Evolutionary conservation across 1,140 invertebrate species (phyloP).

Genomic region (Drosophila obscura): DNA sequence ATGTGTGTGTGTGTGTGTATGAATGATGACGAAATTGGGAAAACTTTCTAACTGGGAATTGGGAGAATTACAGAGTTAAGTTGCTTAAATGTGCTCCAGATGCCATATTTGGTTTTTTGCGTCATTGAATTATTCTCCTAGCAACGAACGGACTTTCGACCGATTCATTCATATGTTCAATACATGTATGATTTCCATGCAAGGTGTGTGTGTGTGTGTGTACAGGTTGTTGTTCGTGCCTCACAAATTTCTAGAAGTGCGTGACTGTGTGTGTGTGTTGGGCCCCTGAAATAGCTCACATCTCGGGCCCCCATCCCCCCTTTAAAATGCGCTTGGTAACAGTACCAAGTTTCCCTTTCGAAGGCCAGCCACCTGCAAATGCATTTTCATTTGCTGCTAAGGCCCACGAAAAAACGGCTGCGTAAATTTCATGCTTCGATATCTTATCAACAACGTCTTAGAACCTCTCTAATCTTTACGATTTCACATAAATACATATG

Average conservation of each 20-base stretch:
- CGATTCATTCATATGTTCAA: conserved; percentile 4
- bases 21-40: conserved; percentile 56
- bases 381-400: conserved; percentile 4
- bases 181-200: too few relatives aligned
- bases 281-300: conserved; percentile 56
- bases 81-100: background rate
- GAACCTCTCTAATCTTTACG: background rate
- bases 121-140: background rate
- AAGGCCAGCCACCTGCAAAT: conserved; percentile 12
- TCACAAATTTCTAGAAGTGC: conserved; percentile 56
- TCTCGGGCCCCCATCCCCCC: conserved; percentile 6
- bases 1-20: conserved; percentile 26
- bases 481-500: background rate
- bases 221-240: conserved; percentile 57
- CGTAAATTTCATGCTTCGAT: conserved; percentile 2
- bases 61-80: background rate
- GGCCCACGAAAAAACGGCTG: background rate
- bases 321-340: conserved; percentile 58
- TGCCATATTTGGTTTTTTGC: background rate
- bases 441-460: conserved; percentile 15
- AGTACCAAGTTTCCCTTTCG: conserved; percentile 39
- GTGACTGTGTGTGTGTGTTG: conserved; percentile 6
- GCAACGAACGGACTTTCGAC: too few relatives aligned
- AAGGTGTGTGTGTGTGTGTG: conserved; percentile 5
- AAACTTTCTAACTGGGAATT: conserved; percentile 3